Evolutionary conservation across 2,797 vertebrate genomes (phyloP).

Genomic region (Natrix natrix): DNA sequence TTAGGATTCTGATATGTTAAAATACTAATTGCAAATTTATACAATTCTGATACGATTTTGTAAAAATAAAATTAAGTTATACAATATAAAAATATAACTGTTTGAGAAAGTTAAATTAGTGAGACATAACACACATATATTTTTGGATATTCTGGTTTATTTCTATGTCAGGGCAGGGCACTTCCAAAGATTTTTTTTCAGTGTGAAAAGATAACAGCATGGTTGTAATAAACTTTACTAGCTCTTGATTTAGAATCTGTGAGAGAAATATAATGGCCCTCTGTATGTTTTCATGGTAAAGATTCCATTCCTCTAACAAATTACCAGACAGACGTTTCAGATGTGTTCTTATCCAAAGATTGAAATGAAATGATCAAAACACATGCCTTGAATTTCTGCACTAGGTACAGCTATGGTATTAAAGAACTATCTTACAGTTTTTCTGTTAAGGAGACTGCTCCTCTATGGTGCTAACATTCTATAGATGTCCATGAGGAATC

Average conservation of each 20-base stretch:
- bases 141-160: background rate
- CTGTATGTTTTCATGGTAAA: background rate
- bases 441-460: background rate
- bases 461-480: background rate
- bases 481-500: background rate
- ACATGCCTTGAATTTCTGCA: background rate
- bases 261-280: background rate
- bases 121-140: background rate
- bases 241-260: background rate
- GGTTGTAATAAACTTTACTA: background rate
- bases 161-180: background rate
- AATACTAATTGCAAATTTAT: background rate
- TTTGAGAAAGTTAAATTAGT: background rate
- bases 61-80: background rate
- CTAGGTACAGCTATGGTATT: background rate
- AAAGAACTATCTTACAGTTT: background rate
- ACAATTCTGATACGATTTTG: background rate
- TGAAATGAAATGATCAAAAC: background rate
- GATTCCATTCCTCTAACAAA: background rate
- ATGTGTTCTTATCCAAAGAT: background rate
- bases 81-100: background rate
- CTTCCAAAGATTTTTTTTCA: background rate
- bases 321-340: background rate
- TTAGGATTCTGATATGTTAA: background rate
- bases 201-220: background rate